Evolutionary conservation across 2,113 vertebrate species (phyloP).

Genomic region (Ochotona princeps): DNA sequence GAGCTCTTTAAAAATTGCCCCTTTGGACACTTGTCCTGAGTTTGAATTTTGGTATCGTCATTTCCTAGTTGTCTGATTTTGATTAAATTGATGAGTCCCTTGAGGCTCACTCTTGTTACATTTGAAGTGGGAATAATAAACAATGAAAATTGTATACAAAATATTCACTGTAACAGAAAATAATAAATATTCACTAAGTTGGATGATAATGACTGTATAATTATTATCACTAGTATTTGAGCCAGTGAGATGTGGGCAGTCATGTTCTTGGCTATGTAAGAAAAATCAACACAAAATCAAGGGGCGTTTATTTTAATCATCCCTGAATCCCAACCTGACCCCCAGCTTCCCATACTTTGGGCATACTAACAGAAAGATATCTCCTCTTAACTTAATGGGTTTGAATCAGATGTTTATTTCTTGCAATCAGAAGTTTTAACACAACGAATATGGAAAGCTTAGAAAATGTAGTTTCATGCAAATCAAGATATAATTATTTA

Average conservation of each 20-base stretch:
- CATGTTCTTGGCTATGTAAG: not conserved
- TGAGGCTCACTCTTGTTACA: slow-evolving; percentile 16
- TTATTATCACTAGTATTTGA: not conserved
- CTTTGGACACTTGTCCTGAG: not conserved
- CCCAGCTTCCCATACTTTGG: not conserved
- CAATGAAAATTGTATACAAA: not conserved
- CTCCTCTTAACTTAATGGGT: not conserved
- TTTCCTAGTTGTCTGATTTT: not conserved
- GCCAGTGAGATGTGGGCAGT: not conserved
- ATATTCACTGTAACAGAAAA: not conserved
- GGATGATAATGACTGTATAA: not conserved
- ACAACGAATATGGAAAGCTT: slow-evolving; percentile 17
- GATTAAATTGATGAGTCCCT: not conserved
- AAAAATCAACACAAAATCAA: slow-evolving; percentile 13
- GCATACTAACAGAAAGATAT: not conserved
- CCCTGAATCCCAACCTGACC: not conserved
- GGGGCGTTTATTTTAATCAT: not conserved
- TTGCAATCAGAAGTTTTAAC: not conserved
- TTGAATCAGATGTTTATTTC: slow-evolving; percentile 43
- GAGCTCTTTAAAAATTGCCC: not conserved
- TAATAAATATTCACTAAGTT: not conserved
- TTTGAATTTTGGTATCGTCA: not conserved
- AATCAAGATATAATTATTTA: slow-evolving; percentile 44
- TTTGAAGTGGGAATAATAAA: not conserved
- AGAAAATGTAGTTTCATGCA: not conserved